Percentiles rank a stretch among this genome's conserved stretches.
phyloP scores from a whole-genome alignment of 2,888 invertebrate genomes.

The Drosophila cognata region DNA sequence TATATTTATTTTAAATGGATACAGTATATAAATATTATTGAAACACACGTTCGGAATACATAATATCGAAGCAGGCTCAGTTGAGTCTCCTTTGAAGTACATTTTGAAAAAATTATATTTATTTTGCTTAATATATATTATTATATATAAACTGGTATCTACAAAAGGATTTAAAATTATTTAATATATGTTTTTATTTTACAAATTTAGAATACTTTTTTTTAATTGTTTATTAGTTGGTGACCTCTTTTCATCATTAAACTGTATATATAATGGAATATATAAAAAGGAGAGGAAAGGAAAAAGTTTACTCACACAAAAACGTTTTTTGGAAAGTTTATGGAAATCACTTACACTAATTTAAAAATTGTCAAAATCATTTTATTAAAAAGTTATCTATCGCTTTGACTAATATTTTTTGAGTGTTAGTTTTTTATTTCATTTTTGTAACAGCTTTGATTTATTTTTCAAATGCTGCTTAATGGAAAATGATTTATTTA shows the following conservation, averaged over 20 bases:
- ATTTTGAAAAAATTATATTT: not conserved
- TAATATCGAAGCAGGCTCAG: not conserved
- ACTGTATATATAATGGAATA: rapidly evolving
- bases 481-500: not conserved
- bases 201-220: not conserved
- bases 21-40: not conserved
- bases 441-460: not conserved
- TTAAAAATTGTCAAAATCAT: not conserved
- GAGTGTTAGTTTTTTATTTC: not conserved
- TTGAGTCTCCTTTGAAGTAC: not conserved
- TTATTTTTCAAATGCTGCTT: not conserved
- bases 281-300: not conserved
- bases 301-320: not conserved
- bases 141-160: not conserved
- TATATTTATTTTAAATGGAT: not conserved
- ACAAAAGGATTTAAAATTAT: no score
- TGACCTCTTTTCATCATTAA: not conserved
- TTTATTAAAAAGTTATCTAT: not conserved
- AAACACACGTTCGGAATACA: not conserved
- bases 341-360: not conserved
- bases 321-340: not conserved
- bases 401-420: not conserved
- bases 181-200: not conserved
- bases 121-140: not conserved
- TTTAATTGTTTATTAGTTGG: not conserved